Base-by-base conservation (phyloP, 2,113 vertebrate genomes). In the Piprites chloris region DNA sequence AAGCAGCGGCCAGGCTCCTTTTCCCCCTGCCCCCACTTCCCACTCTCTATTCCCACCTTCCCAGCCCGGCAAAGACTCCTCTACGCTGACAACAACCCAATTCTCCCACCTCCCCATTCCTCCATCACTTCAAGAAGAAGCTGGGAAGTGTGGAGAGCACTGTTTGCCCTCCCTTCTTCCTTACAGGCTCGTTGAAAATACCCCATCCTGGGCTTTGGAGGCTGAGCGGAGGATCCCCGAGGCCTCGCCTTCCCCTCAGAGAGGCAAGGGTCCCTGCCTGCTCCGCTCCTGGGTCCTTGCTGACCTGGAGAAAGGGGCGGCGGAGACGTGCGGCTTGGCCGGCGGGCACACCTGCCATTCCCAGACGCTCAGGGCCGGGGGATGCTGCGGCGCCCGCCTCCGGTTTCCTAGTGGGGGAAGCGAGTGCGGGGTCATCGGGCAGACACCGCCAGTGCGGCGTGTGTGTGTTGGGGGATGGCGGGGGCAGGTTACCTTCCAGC, bases 1-100 rank as follows among this genome's bases (percentile, higher is more conserved):
- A 97, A 24, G 68, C 95, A 90, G 93, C 18, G 67, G 69, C 72
- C 73, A 74, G 96, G 87, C 92, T 95, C 93, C 83, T 96, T 96
- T 80, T 13, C 33, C 83, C 92, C 80, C 94, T 80, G 91, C 65
- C 89, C 84, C 89, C 94, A 44, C 53, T 37, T 27, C 42, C 27
- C 21, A 85, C 77, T 88, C 80, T 18, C n/a, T 61, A 80, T 85
- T 95, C 92, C 86, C 83, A 95, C 90, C 76, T 93, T 89, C 52
- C 66, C 69, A 77, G 47, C 24, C 21, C 6, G 12, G 27, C 42
- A 87, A 71, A 80, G 26, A 39, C 26, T 53, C 85, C 74, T 52
- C 59, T 22, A 30, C 14, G 20, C 62, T 44, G 16, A 63, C 46
- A 92, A 56, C 41, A 52, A 37, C 42, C 22, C 62, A 19, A 10